Base-by-base conservation (phyloP, 2,797 vertebrate genomes). In the Phoeniculus purpureus region DNA sequence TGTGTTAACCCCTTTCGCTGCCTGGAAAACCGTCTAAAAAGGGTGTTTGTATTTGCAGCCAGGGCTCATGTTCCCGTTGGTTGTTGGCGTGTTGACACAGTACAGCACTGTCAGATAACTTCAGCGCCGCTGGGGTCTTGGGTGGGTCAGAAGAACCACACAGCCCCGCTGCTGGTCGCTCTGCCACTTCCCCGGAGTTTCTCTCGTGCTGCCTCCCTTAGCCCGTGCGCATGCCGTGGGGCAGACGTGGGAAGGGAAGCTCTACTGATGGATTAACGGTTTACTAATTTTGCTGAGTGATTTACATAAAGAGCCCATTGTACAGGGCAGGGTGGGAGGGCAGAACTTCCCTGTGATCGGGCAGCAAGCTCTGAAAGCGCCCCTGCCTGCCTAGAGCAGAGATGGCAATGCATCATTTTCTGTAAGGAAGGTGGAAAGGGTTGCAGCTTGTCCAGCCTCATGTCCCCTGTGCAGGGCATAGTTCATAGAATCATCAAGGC, bases 221-320 rank as follows among this genome's bases (percentile, higher is more conserved):
- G 68, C 62, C 64, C 0, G 1, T 1, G 5, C 72, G 79, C 32
- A 64, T 0, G 1, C 56, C 48, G 15, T 73, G 56, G 55, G 64
- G 52, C 87, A 74, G 67, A 71, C 72, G 87, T 85, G 77, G 85
- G 86, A 79, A 73, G 71, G 85, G 82, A 82, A 80, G 72, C 56
- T 83, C 86, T 76, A 43, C 52, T 51, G 68, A 47, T 73, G 89
- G 85, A 85, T 96, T 92, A 96, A 71, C 51, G 67, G 71, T 90
- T 84, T 93, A 48, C 96, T 96, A 87, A 85, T 96, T 96, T 96
- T 93, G 90, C 55, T 88, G 94, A 94, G 92, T 84, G 90, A 97
- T 95, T 97, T 97, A 96, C 91, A 97, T 97, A 97, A 97, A 96
- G 91, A 96, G 48, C 45, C 82, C 85, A 92, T 97, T 98, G 96